A percentile compares a stretch with the other conserved stretches of the same genome.
Evolutionary conservation across 1,140 invertebrate species (phyloP).

Genomic region (Samia ricini): DNA sequence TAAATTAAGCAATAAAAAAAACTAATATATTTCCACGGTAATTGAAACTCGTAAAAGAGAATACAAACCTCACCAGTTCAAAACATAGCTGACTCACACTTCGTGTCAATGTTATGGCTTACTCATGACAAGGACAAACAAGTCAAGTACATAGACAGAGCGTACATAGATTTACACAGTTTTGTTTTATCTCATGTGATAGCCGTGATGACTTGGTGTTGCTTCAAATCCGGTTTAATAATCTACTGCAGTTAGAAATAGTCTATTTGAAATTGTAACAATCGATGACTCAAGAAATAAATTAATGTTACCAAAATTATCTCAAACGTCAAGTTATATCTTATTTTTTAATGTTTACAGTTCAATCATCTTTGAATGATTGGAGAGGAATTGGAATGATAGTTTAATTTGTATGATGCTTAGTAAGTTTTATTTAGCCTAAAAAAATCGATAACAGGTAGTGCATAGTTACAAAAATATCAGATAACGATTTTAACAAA

Average conservation of each 20-base stretch:
- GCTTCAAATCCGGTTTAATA: conserved; percentile 64
- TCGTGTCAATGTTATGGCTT: conserved; percentile 18
- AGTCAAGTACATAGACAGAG: conserved; percentile 6
- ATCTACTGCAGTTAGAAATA: conserved; percentile 33
- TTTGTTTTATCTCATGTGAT: conserved; percentile 40
- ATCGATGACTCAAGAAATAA: no score
- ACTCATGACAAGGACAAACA: conserved; percentile 31
- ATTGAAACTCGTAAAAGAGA: neutral
- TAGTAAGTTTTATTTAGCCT: no score
- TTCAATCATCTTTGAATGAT: no score
- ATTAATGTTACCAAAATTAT: no score
- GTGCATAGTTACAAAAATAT: no score
- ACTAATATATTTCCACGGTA: neutral
- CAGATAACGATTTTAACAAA: no score
- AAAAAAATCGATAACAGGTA: no score
- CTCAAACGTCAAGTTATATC: no score
- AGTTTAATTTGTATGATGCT: no score
- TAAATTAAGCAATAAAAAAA: no score
- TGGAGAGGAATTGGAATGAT: no score
- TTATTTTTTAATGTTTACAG: no score
- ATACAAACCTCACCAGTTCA: neutral
- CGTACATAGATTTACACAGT: conserved; percentile 19
- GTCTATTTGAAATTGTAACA: neutral
- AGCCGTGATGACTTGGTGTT: conserved; percentile 55
- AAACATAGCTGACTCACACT: neutral